Evolutionary conservation across 2,888 invertebrate species (phyloP).

Genomic region (Harpalus rufipes): DNA sequence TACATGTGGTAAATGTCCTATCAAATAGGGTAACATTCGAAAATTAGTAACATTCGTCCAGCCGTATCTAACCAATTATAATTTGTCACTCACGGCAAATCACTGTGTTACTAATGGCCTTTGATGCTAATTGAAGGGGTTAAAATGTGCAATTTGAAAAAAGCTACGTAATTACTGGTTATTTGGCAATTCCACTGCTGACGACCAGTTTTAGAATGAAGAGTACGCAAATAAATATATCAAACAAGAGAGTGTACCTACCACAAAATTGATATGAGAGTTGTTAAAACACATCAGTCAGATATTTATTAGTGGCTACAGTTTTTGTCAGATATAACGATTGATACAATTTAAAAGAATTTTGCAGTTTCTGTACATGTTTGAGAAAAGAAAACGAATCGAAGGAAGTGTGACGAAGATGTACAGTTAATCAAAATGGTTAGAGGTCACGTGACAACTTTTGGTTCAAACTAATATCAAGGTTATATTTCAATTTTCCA

Average conservation of each 20-base stretch:
- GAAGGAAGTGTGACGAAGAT: too few relatives aligned
- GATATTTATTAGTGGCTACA: too few relatives aligned
- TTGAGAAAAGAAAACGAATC: too few relatives aligned
- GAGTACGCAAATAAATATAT: background rate
- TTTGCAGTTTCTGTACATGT: too few relatives aligned
- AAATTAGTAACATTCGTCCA: conserved; percentile 8
- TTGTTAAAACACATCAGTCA: background rate
- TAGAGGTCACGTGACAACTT: too few relatives aligned
- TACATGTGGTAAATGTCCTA: too few relatives aligned
- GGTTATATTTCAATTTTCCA: too few relatives aligned
- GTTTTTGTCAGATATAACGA: too few relatives aligned
- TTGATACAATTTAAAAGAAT: too few relatives aligned
- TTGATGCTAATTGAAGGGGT: conserved; percentile 41
- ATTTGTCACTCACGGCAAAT: conserved; percentile 39
- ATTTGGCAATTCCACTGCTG: conserved; percentile 22
- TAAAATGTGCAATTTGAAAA: conserved; percentile 36
- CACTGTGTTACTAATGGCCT: conserved; percentile 23
- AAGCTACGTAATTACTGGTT: conserved; percentile 33
- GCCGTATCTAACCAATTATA: conserved; percentile 32
- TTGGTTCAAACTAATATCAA: too few relatives aligned
- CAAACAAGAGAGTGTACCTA: background rate
- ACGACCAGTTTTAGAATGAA: background rate
- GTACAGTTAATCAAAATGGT: too few relatives aligned
- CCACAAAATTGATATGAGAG: background rate
- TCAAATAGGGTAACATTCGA: background rate